Evolutionary conservation across 92 coral and sea anemone genomes (phyloP), one percentile per base, ranked within the genome.

Genomic region (Phymanthus crucifer): DNA sequence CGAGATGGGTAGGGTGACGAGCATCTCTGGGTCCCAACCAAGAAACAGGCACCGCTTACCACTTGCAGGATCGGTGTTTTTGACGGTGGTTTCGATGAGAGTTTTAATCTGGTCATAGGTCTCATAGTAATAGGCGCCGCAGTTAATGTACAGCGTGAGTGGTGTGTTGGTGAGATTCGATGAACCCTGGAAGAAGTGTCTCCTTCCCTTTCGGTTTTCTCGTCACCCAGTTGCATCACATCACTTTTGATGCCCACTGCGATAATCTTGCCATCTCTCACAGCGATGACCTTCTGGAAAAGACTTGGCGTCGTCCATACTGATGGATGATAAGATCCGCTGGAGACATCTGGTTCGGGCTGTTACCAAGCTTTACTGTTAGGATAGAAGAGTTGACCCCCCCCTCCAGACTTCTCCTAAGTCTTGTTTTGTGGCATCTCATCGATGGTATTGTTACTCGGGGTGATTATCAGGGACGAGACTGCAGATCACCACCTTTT

Each of bases 11-110:
- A 83, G 65, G 23, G 74, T 58, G 6, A 47, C 74, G 11, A 83
- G 43, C 48, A 75, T 70, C 32, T 83, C 86, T 3, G 86, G 81
- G 35, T 83, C 86, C 86, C 86, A 83, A 40, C 86, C 86, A 17
- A 74, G 45, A 73, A 83, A 83, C 31, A 83, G 1, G 58, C 85
- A 81, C 85, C 85, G 73, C 19, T 73, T 36, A 14, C 68, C 74
- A 34, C n/a, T 24, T 34, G 31, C 19, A 35, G 82, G 43, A 36
- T 26, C 37, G 40, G 86, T 36, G n/a, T 65, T 33, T 8, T 34
- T 76, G 16, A 73, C 72, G 24, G 70, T 79, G 64, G 77, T 40
- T 29, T 26, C 40, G 37, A 82, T 73, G 10, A 47, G 36, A 9
- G 40, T 45, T 66, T 47, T 48, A 32, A 85, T 85, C 31, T 72